Conservation (phyloP, 1,140 invertebrate genomes). For the Pogonognathellus flavescens region DNA sequence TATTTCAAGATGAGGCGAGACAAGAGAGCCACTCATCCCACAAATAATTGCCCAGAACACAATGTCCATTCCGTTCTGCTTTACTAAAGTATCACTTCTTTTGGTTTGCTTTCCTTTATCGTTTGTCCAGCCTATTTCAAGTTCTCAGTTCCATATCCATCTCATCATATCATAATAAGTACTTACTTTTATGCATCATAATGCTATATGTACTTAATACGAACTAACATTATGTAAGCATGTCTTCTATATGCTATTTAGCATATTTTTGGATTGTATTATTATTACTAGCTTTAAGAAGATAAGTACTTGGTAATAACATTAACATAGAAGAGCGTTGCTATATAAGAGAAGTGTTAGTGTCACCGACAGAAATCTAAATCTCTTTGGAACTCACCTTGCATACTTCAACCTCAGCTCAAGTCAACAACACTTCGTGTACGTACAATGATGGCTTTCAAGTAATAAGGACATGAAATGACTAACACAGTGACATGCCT, state of each 20-base stretch:
- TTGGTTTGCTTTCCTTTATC: background rate
- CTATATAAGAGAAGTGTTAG: constrained; percentile 25
- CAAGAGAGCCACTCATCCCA: constrained; percentile 63
- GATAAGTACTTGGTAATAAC: constrained; percentile 35
- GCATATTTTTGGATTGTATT: background rate
- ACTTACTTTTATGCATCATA: constrained; percentile 12
- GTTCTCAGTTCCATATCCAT: constrained; percentile 31
- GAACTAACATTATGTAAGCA: background rate
- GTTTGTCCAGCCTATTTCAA: constrained; percentile 34
- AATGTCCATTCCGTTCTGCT: constrained; percentile 47
- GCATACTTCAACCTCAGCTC: background rate
- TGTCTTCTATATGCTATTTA: background rate
- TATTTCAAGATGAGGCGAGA: constrained; percentile 64
- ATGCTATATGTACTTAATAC: background rate
- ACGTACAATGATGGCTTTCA: constrained; percentile 16
- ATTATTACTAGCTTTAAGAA: constrained; percentile 37
- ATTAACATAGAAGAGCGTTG: constrained; percentile 18
- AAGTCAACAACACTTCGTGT: background rate
- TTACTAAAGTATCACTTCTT: constrained; percentile 9
- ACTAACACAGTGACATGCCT: constrained; percentile 41
- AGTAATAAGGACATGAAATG: constrained; percentile 40
- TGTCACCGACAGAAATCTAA: constrained; percentile 30
- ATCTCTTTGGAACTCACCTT: constrained; percentile 22
- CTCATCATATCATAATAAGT: background rate
- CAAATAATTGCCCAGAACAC: constrained; percentile 60